These are phyloP conservation scores for Rhineura floridana DNA, from an alignment of 2,113 vertebrate species.

Conservation along the genomic window DNA sequence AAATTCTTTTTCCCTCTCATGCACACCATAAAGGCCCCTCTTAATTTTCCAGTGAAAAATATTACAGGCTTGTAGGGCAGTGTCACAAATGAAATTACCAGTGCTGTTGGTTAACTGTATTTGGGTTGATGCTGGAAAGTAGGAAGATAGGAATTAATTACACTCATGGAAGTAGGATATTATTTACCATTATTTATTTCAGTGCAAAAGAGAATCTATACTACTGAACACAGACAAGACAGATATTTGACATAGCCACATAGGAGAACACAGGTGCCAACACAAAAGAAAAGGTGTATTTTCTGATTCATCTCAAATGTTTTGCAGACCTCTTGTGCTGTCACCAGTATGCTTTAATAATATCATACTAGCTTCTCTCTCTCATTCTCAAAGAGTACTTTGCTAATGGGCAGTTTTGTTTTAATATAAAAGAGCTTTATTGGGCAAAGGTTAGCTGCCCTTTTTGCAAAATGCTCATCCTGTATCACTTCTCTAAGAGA, in stretches of 20 bases:
- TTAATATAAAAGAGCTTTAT: conserved; percentile 54
- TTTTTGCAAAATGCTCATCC: conserved; percentile 71
- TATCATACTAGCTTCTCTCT: conserved; percentile 17
- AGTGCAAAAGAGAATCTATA: conserved; percentile 14
- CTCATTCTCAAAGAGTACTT: conserved; percentile 10
- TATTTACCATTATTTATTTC: conserved; percentile 22
- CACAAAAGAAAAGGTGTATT: conserved; percentile 15
- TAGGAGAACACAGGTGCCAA: conserved; percentile 4
- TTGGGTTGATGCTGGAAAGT: conserved; percentile 2
- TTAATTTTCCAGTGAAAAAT: conserved; percentile 32
- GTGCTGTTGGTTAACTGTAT: conserved; percentile 22
- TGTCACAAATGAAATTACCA: conserved; percentile 36
- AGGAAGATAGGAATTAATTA: conserved; percentile 35
- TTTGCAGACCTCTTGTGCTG: not conserved
- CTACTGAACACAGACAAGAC: not conserved
- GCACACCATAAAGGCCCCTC: not conserved
- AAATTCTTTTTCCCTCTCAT: not conserved
- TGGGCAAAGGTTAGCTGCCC: conserved; percentile 64
- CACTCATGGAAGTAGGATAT: not conserved
- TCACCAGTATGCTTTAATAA: conserved; percentile 5
- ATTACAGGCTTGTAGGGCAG: conserved; percentile 19
- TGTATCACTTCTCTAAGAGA: conserved; percentile 79
- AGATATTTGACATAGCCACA: conserved; percentile 12
- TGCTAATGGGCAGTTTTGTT: conserved; percentile 60
- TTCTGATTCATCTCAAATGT: not conserved